A percentile compares a stretch with the other conserved stretches of the same genome.
phyloP scores from a whole-genome alignment of 1,140 invertebrate species.

The Tyrophagus putrescentiae region DNA sequence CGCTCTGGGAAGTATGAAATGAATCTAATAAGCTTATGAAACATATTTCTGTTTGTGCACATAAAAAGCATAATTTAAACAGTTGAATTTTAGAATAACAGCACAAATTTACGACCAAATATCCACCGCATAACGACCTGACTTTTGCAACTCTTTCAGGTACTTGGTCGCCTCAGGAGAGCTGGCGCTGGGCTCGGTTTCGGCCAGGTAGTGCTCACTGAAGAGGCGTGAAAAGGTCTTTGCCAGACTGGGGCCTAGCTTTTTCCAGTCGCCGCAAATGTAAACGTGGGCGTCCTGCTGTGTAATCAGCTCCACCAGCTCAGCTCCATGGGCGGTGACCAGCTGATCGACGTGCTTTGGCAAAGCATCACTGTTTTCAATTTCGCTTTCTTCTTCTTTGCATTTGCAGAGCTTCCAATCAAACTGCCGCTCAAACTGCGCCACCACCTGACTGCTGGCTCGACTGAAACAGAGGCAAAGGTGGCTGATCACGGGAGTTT shows the following conservation, averaged over 20 bases:
- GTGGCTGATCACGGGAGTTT: slow-evolving; percentile 36
- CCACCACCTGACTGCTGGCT: slow-evolving; percentile 30
- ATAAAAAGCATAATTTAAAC: background rate
- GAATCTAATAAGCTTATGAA: no score
- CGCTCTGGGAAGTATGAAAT: no score
- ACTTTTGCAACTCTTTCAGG: slow-evolving; percentile 32
- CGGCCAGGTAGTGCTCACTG: slow-evolving; percentile 30
- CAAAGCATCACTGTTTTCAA: background rate
- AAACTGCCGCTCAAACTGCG: background rate
- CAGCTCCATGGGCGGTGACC: slow-evolving; percentile 39
- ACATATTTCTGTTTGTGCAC: background rate
- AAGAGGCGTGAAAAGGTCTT: slow-evolving; percentile 43
- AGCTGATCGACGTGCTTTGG: slow-evolving; percentile 41
- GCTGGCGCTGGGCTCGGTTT: background rate
- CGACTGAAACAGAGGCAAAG: slow-evolving; percentile 50
- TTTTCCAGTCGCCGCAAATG: slow-evolving; percentile 58
- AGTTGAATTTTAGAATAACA: background rate
- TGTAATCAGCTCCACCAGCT: slow-evolving; percentile 43
- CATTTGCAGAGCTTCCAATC: background rate
- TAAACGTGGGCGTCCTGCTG: slow-evolving; percentile 45
- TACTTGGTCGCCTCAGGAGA: slow-evolving; percentile 29
- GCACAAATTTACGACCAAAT: slow-evolving; percentile 33
- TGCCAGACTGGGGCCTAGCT: slow-evolving; percentile 52
- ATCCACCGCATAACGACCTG: slow-evolving; percentile 35
- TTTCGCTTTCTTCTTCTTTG: background rate